A percentile compares a stretch with the other conserved stretches of the same genome.
Conservation (phyloP, 2,113 vertebrate genomes). For the Nibea coibor region DNA sequence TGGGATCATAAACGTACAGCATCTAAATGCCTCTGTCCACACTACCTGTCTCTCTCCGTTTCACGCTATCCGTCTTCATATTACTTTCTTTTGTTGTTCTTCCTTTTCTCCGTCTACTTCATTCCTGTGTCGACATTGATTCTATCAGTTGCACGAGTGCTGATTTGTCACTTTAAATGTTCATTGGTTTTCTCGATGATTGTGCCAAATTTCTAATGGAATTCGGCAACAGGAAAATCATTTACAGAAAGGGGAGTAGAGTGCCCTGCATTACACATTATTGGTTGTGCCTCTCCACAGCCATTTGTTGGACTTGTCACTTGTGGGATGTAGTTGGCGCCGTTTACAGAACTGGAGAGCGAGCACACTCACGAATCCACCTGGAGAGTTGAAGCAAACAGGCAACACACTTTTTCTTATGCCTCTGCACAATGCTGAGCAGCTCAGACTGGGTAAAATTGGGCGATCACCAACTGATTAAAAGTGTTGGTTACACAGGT, state of each 20-base stretch:
- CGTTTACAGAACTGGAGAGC: background rate
- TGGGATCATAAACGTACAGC: slow-evolving; percentile 68
- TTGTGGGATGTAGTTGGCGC: background rate
- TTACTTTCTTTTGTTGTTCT: background rate
- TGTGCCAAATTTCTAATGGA: slow-evolving; percentile 6
- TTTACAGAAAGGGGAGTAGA: slow-evolving; percentile 25
- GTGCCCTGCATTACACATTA: background rate
- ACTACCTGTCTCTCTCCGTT: slow-evolving; percentile 26
- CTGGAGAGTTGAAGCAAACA: background rate
- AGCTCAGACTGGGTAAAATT: background rate
- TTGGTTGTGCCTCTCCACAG: background rate
- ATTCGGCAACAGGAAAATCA: slow-evolving; percentile 25
- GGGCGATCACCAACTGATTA: background rate
- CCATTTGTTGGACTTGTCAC: slow-evolving; percentile 19
- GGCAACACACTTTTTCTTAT: background rate
- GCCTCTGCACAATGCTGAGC: background rate
- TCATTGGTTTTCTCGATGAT: background rate
- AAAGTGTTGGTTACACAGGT: background rate
- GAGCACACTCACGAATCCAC: background rate
- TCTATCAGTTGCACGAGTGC: background rate
- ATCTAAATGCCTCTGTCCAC: slow-evolving; percentile 60
- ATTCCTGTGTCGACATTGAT: slow-evolving; percentile 15
- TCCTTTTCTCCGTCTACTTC: background rate
- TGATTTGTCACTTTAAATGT: slow-evolving; percentile 23
- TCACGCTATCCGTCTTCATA: slow-evolving; percentile 5